Evolutionary conservation across 2,797 vertebrate species (phyloP).

Genomic region (Lepus townsendii): DNA sequence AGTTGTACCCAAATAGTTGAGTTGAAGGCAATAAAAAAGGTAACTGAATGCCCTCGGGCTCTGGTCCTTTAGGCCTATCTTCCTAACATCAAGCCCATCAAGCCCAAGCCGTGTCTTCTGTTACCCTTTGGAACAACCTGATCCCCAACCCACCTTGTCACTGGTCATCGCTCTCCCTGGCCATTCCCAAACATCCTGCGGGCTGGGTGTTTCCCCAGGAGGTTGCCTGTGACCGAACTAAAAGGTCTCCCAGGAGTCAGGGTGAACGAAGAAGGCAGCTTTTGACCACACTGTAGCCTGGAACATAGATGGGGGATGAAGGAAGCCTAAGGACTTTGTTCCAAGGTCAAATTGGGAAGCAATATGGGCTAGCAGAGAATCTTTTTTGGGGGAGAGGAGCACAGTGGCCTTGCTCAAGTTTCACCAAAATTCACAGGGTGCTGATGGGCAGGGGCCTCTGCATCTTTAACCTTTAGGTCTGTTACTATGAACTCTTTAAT

Average conservation of each 20-base stretch:
- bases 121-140: background rate
- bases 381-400: background rate
- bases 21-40: too few relatives aligned
- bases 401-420: background rate
- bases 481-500: background rate
- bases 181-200: background rate
- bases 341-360: constrained; percentile 9
- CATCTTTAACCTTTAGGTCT: background rate
- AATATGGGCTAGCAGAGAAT: background rate
- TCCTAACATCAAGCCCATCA: background rate
- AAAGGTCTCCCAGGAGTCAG: background rate
- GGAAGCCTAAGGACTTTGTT: background rate
- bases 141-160: background rate
- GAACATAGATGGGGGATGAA: background rate
- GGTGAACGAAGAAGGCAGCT: background rate
- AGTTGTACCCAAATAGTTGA: background rate
- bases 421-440: background rate
- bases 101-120: background rate
- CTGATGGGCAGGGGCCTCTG: background rate
- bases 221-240: background rate
- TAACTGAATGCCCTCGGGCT: background rate
- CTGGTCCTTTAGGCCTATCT: background rate
- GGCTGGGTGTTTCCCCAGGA: background rate
- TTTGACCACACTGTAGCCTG: background rate
- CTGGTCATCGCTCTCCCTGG: background rate